Percentiles rank a stretch among this genome's conserved stretches.
Evolutionary conservation across 2,113 vertebrate genomes (phyloP).

Genomic region (Psittacula cyanocephala): DNA sequence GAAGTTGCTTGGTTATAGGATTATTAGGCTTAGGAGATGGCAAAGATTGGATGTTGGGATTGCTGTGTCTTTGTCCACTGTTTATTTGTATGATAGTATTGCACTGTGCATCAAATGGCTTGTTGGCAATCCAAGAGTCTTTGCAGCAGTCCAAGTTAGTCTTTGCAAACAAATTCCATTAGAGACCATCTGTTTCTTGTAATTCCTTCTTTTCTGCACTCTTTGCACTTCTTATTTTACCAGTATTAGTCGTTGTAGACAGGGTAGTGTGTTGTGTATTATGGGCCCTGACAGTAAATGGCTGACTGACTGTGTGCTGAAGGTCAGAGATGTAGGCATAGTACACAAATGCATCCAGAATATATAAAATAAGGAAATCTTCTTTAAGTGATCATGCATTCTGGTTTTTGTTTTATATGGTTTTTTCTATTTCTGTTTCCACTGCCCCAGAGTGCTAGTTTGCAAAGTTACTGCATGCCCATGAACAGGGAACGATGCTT

Average conservation of each 20-base stretch:
- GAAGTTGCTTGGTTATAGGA: background rate
- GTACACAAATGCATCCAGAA: background rate
- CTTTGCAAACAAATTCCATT: background rate
- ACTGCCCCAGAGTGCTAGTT: background rate
- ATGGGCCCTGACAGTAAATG: background rate
- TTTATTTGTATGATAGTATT: background rate
- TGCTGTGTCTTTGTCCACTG: background rate
- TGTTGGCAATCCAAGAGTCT: background rate
- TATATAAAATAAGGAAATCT: background rate
- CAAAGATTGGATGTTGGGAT: background rate
- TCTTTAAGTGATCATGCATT: background rate
- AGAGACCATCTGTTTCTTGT: background rate
- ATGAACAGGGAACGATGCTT: background rate
- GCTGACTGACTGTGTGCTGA: fast-evolving
- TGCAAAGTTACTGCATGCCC: background rate
- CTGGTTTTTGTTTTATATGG: background rate
- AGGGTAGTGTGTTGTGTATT: background rate
- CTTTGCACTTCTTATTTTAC: background rate
- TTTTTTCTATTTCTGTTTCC: background rate
- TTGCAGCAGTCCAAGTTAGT: background rate
- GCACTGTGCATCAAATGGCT: background rate
- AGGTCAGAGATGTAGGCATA: background rate
- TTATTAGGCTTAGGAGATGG: background rate
- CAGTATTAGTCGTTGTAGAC: background rate
- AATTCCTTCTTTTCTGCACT: background rate